Percentiles rank a stretch among this genome's conserved stretches.
Evolutionary conservation across 2,113 vertebrate species (phyloP).

Genomic region (Plectropomus leopardus): DNA sequence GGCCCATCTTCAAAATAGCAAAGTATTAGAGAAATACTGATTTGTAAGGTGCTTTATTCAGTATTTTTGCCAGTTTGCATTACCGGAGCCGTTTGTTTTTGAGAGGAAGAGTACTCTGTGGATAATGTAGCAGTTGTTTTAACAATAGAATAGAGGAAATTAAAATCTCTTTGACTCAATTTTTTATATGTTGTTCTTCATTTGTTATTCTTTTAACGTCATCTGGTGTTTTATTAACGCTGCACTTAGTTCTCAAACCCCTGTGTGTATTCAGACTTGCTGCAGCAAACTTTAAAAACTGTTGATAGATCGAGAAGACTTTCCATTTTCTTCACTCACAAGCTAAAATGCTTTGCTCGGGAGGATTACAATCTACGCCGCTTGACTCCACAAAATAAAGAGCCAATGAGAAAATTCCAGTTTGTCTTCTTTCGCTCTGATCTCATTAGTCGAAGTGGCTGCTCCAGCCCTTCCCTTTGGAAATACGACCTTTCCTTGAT

Average conservation of each 20-base stretch:
- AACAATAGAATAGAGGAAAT: background rate
- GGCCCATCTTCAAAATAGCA: too few species aligned
- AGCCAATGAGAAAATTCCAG: constrained; percentile 50
- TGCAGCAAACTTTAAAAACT: constrained; percentile 4
- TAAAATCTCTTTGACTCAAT: background rate
- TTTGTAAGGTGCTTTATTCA: too few species aligned
- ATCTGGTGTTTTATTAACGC: background rate
- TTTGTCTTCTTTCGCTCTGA: constrained; percentile 47
- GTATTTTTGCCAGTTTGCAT: too few species aligned
- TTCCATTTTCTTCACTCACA: constrained; percentile 15
- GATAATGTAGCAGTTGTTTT: too few species aligned
- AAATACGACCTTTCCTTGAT: constrained; percentile 55
- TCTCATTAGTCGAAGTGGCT: constrained; percentile 51
- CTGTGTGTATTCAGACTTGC: background rate
- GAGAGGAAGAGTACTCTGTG: too few species aligned
- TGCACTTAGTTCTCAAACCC: background rate
- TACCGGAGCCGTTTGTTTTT: too few species aligned
- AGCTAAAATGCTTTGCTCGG: constrained; percentile 36
- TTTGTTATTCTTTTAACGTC: background rate
- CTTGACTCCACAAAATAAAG: constrained; percentile 38
- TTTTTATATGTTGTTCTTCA: background rate
- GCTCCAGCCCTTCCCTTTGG: constrained; percentile 33
- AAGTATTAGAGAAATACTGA: too few species aligned
- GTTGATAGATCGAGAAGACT: constrained; percentile 10
- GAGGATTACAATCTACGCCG: constrained; percentile 34